Percentiles rank a stretch among this genome's conserved stretches.
phyloP scores from a whole-genome alignment of 2,888 invertebrate species.

The Metallyticus violacea region DNA sequence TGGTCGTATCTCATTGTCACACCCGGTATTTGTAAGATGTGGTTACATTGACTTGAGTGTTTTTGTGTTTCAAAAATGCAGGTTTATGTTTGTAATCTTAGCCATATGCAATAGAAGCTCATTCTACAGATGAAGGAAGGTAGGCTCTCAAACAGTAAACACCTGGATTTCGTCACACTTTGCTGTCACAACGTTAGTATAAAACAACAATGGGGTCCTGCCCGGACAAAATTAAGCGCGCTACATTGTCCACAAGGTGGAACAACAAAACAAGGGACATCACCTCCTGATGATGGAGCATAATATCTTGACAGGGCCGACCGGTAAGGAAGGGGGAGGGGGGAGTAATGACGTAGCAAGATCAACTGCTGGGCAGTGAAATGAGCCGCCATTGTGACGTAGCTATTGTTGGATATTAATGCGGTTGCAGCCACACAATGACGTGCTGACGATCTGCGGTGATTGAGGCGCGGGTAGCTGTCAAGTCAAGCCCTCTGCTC shows the following conservation, averaged over 20 bases:
- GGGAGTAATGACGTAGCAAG: conserved; percentile 11
- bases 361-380: conserved; percentile 17
- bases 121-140: background rate
- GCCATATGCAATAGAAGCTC: too few species aligned
- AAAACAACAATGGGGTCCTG: background rate
- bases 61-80: too few species aligned
- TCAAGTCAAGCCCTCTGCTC: background rate
- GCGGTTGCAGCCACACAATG: conserved; percentile 13
- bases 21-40: too few species aligned
- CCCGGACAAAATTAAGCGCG: background rate
- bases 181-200: background rate
- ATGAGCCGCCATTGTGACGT: conserved; percentile 26
- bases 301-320: background rate
- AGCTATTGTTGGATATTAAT: conserved; percentile 25
- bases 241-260: background rate
- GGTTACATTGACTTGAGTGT: too few species aligned
- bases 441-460: background rate
- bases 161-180: background rate
- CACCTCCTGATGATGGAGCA: background rate
- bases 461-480: conserved; percentile 4
- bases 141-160: background rate
- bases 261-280: background rate
- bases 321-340: too few species aligned
- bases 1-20: too few species aligned
- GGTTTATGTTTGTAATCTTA: too few species aligned